Evolutionary conservation across 2,888 invertebrate genomes (phyloP).

Genomic region (Rhagium mordax): DNA sequence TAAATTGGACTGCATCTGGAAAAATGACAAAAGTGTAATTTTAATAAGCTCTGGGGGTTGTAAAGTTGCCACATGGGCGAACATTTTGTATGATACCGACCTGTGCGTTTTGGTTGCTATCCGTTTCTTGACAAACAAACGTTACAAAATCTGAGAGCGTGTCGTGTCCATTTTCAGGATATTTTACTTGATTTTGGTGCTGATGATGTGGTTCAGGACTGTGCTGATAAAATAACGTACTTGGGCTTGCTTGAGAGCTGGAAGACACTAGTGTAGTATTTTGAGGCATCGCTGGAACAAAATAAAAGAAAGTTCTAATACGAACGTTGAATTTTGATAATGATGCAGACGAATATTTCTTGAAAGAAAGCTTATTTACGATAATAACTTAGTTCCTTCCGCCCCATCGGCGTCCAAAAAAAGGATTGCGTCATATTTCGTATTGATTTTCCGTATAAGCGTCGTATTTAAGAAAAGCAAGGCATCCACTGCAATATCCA

Average conservation of each 20-base stretch:
- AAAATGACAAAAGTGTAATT: constrained; percentile 31
- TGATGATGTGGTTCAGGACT: constrained; percentile 73
- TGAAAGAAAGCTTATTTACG: neutral
- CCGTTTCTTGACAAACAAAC: constrained; percentile 95
- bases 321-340: neutral
- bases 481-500: constrained; percentile 22
- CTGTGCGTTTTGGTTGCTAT: constrained; percentile 83
- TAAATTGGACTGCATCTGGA: constrained; percentile 73
- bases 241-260: constrained; percentile 73
- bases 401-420: constrained; percentile 8
- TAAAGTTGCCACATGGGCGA: too few species aligned
- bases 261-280: constrained; percentile 72
- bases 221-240: constrained; percentile 73
- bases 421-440: constrained; percentile 39
- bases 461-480: constrained; percentile 19
- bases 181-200: constrained; percentile 74
- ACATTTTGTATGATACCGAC: constrained; percentile 68
- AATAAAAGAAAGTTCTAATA: neutral
- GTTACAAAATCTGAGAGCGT: constrained; percentile 97
- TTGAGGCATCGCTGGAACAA: constrained; percentile 70
- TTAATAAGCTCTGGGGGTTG: too few species aligned
- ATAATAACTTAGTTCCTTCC: neutral
- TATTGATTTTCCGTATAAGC: constrained; percentile 44
- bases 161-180: constrained; percentile 91
- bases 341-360: neutral